These are phyloP conservation scores for Geococcyx californianus DNA, from an alignment of 2,113 vertebrate genomes.

Conservation along the genomic window DNA sequence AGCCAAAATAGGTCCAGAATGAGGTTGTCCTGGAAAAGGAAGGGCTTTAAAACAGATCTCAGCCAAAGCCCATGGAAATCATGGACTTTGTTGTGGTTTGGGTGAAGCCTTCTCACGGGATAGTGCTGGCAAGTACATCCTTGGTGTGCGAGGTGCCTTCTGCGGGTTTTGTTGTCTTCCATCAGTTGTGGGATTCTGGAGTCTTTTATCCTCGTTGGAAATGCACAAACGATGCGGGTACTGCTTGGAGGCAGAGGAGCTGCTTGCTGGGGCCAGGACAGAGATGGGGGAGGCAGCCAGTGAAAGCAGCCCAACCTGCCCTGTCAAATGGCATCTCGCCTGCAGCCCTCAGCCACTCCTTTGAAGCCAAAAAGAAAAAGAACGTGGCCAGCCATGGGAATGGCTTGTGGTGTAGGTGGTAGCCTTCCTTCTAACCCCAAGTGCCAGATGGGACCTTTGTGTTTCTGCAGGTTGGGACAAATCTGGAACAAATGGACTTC, in stretches of 20 bases:
- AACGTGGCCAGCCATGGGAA: neutral
- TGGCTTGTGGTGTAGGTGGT: neutral
- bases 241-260: neutral
- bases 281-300: neutral
- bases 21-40: neutral
- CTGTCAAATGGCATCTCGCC: accelerated
- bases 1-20: neutral
- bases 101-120: neutral
- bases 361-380: neutral
- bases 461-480: neutral
- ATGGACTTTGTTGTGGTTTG: neutral
- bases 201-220: accelerated
- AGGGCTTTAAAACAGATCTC: neutral
- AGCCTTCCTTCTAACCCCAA: accelerated
- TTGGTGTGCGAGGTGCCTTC: accelerated
- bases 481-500: neutral
- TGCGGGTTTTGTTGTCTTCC: neutral
- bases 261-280: neutral
- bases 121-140: neutral
- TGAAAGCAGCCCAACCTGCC: neutral
- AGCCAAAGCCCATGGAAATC: neutral
- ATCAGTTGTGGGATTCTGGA: neutral
- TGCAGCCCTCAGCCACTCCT: neutral
- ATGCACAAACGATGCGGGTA: accelerated
- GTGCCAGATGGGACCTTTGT: accelerated